Conservation (phyloP, 2,888 invertebrate species). For the Callimorpha dominula region DNA sequence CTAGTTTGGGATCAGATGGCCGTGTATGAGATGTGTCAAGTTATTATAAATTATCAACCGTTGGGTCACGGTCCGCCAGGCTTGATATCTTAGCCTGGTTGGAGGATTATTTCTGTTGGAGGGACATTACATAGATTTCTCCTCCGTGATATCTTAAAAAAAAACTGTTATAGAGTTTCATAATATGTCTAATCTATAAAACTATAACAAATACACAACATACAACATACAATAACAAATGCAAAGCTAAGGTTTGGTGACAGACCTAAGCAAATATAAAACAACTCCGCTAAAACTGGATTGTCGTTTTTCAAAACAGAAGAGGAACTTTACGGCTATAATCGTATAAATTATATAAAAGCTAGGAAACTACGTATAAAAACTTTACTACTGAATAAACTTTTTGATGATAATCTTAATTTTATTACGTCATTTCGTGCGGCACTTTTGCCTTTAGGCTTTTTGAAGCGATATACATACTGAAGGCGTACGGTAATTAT, state of each 20-base stretch:
- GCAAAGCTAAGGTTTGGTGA: neutral
- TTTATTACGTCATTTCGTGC: conserved; percentile 33
- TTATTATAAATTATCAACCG: too few species aligned
- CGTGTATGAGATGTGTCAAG: too few species aligned
- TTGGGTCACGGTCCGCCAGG: too few species aligned
- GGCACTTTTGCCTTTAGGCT: conserved; percentile 29
- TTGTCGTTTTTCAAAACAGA: neutral
- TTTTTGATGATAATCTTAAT: conserved; percentile 29
- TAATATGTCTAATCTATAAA: too few species aligned
- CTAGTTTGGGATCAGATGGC: too few species aligned
- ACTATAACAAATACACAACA: too few species aligned
- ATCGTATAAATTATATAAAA: conserved; percentile 1
- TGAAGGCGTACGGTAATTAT: neutral
- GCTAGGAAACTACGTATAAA: conserved; percentile 11
- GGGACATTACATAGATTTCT: too few species aligned
- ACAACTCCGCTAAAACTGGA: neutral
- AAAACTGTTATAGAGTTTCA: too few species aligned
- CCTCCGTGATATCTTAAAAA: too few species aligned
- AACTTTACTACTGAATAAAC: conserved; percentile 21
- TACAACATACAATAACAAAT: too few species aligned
- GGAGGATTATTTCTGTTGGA: neutral
- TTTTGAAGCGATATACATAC: conserved; percentile 4
- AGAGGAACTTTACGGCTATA: conserved; percentile 4
- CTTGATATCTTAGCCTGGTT: too few species aligned
- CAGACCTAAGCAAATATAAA: neutral